A percentile compares a stretch with the other conserved stretches of the same genome.
Evolutionary conservation across 2,113 vertebrate species (phyloP).

Genomic region (Diadophis punctatus): DNA sequence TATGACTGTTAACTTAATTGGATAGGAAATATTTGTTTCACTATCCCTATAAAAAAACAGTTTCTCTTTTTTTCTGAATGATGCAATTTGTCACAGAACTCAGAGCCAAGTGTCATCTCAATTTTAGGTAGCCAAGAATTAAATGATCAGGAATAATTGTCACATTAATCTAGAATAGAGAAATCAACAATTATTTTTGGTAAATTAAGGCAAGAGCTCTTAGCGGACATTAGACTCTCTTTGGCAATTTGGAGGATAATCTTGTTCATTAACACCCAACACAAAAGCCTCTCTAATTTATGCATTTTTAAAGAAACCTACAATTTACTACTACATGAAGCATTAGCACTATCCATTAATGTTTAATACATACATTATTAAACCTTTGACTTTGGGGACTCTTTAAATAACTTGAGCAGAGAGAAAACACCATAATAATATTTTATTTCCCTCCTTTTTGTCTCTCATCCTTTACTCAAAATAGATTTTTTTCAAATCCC

Average conservation of each 20-base stretch:
- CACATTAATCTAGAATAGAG: conserved; percentile 1
- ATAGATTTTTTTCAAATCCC: background rate
- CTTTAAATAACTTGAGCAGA: background rate
- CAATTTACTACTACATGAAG: background rate
- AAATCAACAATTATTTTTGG: conserved; percentile 9
- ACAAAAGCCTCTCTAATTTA: conserved; percentile 3
- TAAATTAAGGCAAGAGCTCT: background rate
- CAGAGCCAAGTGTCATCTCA: background rate
- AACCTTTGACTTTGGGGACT: conserved; percentile 14
- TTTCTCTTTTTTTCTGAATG: background rate
- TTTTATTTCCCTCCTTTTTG: background rate
- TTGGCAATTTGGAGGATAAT: background rate
- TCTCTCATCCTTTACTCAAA: background rate
- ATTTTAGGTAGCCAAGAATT: background rate
- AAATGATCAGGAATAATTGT: conserved; percentile 16
- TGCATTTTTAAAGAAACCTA: conserved; percentile 16
- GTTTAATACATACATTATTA: conserved; percentile 27
- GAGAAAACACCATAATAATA: background rate
- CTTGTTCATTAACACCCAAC: conserved; percentile 5
- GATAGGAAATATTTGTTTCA: conserved; percentile 16
- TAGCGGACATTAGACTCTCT: background rate
- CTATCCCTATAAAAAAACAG: background rate
- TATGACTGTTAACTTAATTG: conserved; percentile 19
- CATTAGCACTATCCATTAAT: conserved; percentile 20
- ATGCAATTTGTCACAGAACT: conserved; percentile 1